Conservation (phyloP, 2,113 vertebrate species). For the Limanda limanda region DNA sequence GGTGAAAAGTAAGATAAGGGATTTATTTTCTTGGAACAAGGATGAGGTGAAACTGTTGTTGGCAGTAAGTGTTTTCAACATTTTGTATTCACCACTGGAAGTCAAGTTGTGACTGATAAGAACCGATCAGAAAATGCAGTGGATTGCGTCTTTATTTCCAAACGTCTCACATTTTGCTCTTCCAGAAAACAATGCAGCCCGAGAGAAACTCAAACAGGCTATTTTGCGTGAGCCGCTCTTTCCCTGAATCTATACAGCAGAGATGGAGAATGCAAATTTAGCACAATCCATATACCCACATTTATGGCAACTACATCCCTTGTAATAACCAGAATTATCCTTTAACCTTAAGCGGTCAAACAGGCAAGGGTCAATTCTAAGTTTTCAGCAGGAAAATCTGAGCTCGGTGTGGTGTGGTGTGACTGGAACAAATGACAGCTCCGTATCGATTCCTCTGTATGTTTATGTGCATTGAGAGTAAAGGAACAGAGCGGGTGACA, state of each 20-base stretch:
- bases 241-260: not conserved
- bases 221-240: not conserved
- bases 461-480: not conserved
- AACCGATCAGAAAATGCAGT: no score
- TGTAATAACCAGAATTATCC: not conserved
- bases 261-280: not conserved
- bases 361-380: not conserved
- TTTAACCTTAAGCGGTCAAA: not conserved
- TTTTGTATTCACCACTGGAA: no score
- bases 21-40: no score
- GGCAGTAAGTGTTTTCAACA: no score
- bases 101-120: no score
- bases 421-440: constrained; percentile 33
- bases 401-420: constrained; percentile 17
- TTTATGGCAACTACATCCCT: not conserved
- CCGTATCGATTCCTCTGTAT: constrained; percentile 12
- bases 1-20: no score
- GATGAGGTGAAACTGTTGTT: no score
- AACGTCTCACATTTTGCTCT: no score
- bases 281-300: not conserved
- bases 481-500: constrained; percentile 25
- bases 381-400: not conserved
- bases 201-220: not conserved
- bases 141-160: no score
- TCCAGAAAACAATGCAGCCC: no score